These are phyloP conservation scores for Pycnonotus jocosus DNA, from an alignment of 2,113 vertebrate genomes.

Conservation along the genomic window DNA sequence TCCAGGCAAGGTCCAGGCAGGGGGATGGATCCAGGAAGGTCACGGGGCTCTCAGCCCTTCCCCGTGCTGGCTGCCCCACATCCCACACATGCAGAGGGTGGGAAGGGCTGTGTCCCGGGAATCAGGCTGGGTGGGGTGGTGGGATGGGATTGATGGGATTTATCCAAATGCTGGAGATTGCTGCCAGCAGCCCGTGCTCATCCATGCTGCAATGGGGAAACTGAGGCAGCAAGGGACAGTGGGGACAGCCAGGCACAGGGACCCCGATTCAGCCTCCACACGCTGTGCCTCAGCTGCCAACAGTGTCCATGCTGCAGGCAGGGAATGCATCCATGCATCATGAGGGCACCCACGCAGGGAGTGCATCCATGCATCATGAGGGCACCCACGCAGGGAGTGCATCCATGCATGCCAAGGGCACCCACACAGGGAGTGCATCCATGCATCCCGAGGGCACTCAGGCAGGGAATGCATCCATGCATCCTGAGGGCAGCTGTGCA, in stretches of 20 bases:
- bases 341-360: background rate
- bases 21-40: background rate
- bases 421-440: too few relatives aligned
- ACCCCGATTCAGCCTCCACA: background rate
- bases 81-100: background rate
- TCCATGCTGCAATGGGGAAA: rapidly evolving
- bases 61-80: background rate
- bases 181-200: rapidly evolving
- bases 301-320: background rate
- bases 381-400: too few relatives aligned
- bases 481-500: too few relatives aligned
- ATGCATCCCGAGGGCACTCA: too few relatives aligned
- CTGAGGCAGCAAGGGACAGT: background rate
- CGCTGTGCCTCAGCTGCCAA: rapidly evolving
- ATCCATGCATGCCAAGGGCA: too few relatives aligned
- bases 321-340: background rate
- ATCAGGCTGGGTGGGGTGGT: rapidly evolving
- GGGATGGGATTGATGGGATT: background rate
- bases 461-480: too few relatives aligned
- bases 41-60: background rate
- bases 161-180: rapidly evolving
- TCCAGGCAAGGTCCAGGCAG: background rate
- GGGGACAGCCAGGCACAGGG: background rate
- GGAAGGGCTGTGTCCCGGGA: background rate
- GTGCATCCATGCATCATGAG: background rate